Evolutionary conservation across 2,797 vertebrate species (phyloP).

Genomic region (Sorex maritimensis): DNA sequence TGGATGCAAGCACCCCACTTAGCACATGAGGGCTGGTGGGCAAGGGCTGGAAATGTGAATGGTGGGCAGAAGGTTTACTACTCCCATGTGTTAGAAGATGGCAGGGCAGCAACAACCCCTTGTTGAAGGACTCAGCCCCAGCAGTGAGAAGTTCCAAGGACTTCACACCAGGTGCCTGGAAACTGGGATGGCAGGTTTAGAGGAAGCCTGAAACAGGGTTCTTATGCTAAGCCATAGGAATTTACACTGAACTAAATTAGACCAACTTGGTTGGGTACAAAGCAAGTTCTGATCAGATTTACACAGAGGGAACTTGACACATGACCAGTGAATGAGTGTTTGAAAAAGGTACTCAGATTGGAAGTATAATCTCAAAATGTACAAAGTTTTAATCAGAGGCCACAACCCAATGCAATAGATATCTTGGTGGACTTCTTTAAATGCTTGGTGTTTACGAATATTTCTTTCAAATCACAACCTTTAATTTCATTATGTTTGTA

Average conservation of each 20-base stretch:
- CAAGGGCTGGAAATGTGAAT: rapidly evolving
- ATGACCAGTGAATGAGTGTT: not conserved
- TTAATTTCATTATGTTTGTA: constrained; percentile 47
- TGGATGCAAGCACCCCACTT: not conserved
- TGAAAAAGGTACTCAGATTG: not conserved
- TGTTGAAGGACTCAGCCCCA: not conserved
- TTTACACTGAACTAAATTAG: not conserved
- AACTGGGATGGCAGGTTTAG: not conserved
- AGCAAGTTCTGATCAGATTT: not conserved
- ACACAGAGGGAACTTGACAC: not conserved
- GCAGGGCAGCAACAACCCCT: not conserved
- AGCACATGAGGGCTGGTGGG: not conserved
- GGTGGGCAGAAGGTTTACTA: no score
- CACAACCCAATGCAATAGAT: not conserved
- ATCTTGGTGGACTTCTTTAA: constrained; percentile 7
- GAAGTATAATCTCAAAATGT: not conserved
- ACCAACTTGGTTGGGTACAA: not conserved
- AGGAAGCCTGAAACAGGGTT: not conserved
- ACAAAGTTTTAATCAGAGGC: not conserved
- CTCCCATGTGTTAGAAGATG: rapidly evolving
- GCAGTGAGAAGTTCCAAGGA: not conserved
- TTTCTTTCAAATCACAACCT: constrained; percentile 34
- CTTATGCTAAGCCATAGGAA: not conserved
- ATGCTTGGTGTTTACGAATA: constrained; percentile 10
- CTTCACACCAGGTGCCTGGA: not conserved